Percentiles rank a stretch among this genome's conserved stretches.
Conservation (phyloP, 1,140 invertebrate species). For the Eulimnadia texana region DNA sequence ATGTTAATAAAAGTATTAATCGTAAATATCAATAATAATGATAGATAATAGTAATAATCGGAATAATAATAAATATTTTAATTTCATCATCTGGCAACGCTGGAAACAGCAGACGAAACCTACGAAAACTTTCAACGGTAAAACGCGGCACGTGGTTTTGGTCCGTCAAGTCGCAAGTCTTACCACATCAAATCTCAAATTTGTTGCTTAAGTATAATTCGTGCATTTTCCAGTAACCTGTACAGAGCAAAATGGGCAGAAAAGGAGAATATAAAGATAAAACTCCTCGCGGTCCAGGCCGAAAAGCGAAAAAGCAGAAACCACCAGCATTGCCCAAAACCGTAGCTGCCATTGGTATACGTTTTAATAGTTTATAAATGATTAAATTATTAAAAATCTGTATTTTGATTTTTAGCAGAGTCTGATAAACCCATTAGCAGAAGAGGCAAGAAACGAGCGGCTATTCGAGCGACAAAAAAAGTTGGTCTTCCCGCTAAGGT, state of each 20-base stretch:
- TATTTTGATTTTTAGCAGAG: slow-evolving; percentile 18
- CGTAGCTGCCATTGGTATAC: slow-evolving; percentile 27
- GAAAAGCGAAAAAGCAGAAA: slow-evolving; percentile 68
- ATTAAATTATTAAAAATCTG: slow-evolving; percentile 18
- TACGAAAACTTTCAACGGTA: too few species aligned
- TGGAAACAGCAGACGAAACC: too few species aligned
- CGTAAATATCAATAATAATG: too few species aligned
- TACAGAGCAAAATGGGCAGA: slow-evolving; percentile 77
- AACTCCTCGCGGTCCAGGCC: slow-evolving; percentile 61
- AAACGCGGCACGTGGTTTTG: too few species aligned
- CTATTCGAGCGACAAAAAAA: slow-evolving; percentile 9
- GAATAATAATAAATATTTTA: too few species aligned
- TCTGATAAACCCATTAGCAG: slow-evolving; percentile 19
- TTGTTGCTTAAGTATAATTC: too few species aligned
- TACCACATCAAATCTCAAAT: too few species aligned
- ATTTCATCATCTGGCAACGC: too few species aligned
- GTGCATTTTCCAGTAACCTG: too few species aligned
- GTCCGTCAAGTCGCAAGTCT: too few species aligned
- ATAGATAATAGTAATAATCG: too few species aligned
- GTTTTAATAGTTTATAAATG: slow-evolving; percentile 1
- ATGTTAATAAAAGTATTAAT: too few species aligned
- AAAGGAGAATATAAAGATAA: slow-evolving; percentile 63
- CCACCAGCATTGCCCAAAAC: slow-evolving; percentile 51
- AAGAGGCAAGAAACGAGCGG: slow-evolving; percentile 14
- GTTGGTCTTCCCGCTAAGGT: slow-evolving; percentile 1